Evolutionary conservation across 2,888 invertebrate species (phyloP).

Genomic region (Carcina quercana): DNA sequence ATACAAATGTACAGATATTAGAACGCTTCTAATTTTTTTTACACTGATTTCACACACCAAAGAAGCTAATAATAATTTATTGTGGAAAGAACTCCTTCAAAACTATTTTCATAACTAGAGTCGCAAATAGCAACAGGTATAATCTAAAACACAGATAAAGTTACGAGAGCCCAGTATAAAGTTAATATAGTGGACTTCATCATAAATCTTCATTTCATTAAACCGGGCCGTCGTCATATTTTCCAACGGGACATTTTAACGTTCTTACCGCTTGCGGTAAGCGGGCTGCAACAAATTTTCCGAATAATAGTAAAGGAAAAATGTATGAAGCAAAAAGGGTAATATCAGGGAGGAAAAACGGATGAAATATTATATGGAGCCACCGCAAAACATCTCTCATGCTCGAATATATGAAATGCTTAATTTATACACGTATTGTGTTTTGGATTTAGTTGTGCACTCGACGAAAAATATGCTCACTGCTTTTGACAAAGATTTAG

Average conservation of each 20-base stretch:
- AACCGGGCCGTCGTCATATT: slow-evolving; percentile 53
- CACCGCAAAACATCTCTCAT: slow-evolving; percentile 30
- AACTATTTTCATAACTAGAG: too few species aligned
- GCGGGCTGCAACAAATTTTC: slow-evolving; percentile 54
- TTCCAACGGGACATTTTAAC: slow-evolving; percentile 52
- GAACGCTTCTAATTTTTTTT: too few species aligned
- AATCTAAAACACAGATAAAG: slow-evolving; percentile 11
- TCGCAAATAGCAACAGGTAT: slow-evolving; percentile 11
- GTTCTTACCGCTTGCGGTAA: slow-evolving; percentile 52
- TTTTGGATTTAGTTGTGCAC: not conserved
- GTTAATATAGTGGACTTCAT: slow-evolving; percentile 36
- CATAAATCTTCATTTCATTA: slow-evolving; percentile 63
- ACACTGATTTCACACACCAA: too few species aligned
- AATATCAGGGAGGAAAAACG: slow-evolving; percentile 28
- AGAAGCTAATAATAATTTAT: too few species aligned
- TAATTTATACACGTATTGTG: slow-evolving; percentile 27
- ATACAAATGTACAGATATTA: too few species aligned
- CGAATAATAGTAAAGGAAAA: slow-evolving; percentile 43
- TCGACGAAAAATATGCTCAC: too few species aligned
- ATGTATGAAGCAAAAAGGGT: slow-evolving; percentile 27
- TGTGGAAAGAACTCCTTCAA: too few species aligned
- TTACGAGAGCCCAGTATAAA: slow-evolving; percentile 7
- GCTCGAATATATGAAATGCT: slow-evolving; percentile 25
- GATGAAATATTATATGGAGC: slow-evolving; percentile 31
- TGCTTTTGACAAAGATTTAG: too few species aligned